Conservation (phyloP, 2,113 vertebrate genomes). For the Rostratula benghalensis region DNA sequence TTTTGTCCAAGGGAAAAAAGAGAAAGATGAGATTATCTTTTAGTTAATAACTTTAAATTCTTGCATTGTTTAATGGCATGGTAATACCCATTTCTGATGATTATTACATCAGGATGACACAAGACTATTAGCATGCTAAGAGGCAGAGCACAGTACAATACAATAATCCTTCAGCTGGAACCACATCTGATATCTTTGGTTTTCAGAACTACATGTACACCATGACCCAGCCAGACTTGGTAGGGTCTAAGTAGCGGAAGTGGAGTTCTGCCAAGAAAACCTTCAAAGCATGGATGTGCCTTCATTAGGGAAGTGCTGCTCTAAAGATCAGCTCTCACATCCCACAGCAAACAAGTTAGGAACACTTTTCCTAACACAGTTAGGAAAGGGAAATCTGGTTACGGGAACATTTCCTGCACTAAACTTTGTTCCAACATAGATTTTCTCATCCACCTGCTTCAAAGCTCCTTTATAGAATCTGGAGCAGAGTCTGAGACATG, state of each 20-base stretch:
- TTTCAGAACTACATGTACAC: background rate
- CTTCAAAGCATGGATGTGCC: background rate
- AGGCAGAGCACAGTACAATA: background rate
- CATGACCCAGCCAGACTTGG: background rate
- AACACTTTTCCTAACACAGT: no score
- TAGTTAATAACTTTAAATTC: background rate
- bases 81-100: no score
- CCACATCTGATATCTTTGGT: background rate
- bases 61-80: background rate
- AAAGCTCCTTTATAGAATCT: background rate
- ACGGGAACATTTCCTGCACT: fast-evolving
- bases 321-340: background rate
- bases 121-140: background rate
- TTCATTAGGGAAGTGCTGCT: fast-evolving
- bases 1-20: background rate
- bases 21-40: no score
- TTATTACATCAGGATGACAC: background rate
- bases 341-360: background rate
- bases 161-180: background rate
- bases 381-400: background rate
- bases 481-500: background rate
- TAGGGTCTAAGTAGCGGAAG: background rate
- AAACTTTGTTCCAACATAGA: background rate
- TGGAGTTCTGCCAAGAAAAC: background rate
- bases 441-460: background rate